Evolutionary conservation across 2,888 invertebrate species (phyloP), one percentile per base, ranked within the genome.

Genomic region (Thera britannica): DNA sequence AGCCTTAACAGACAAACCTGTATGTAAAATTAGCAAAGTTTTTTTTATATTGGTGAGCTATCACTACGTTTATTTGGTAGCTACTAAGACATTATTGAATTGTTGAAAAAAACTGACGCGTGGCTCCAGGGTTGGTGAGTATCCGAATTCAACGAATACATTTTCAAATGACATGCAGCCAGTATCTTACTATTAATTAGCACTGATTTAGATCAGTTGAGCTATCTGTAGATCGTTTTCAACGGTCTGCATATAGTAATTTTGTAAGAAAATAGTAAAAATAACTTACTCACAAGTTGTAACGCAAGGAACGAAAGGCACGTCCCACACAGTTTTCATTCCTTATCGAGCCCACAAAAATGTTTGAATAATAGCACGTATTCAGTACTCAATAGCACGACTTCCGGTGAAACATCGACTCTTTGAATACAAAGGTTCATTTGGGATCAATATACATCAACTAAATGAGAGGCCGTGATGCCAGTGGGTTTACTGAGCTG

Each of bases 381-480:
- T 65, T 71, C 48, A 44, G 48, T 76, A 46, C 75, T 71, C 73
- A 77, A 78, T 79, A 79, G 72, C 77, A 79, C 77, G 79, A 79
- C 77, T 72, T 79, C 75, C 75, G 62, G 51, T 68, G 67, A 80
- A 79, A 81, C 72, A 75, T 71, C 72, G 75, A 75, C 76, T 79
- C 77, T 81, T 81, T 81, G 81, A 83, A 83, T 79, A 85, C 81
- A 84, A 84, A 77, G 82, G 71, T 76, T 74, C 71, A 72, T 76
- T 74, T 71, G 81, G 82, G 82, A 83, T 85, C 85, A 83, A 86
- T 85, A 86, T 84, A 82, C 82, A 82, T 84, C 84, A 85, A 79
- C 75, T 81, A 82, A 87, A 86, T 85, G 86, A 84, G 81, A 83
- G 74, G 74, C 70, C 71, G 72, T 67, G 70, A 72, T 77, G 77